Evolutionary conservation across 2,888 invertebrate species (phyloP).

Genomic region (Melolontha melolontha): DNA sequence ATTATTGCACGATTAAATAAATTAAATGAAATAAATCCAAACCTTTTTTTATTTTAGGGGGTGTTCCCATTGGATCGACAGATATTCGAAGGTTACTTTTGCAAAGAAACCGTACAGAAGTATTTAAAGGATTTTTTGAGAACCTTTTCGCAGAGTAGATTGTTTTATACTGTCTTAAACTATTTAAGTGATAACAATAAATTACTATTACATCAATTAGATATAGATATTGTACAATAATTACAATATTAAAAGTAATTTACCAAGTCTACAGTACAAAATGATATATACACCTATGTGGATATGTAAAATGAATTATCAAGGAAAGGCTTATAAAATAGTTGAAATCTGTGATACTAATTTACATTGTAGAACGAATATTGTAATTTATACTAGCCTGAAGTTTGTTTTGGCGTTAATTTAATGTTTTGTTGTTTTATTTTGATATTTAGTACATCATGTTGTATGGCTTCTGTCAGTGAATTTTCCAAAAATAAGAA

Average conservation of each 20-base stretch:
- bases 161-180: slow-evolving; percentile 28
- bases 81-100: slow-evolving; percentile 34
- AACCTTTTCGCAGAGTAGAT: slow-evolving; percentile 31
- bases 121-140: slow-evolving; percentile 30
- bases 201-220: slow-evolving; percentile 25
- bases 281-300: slow-evolving; percentile 4
- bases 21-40: too few species aligned
- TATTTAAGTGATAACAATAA: slow-evolving; percentile 33
- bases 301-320: neutral
- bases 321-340: neutral
- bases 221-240: slow-evolving; percentile 28
- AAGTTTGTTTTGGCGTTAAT: neutral
- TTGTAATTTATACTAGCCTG: neutral
- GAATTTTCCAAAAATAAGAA: too few species aligned
- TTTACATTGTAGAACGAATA: neutral
- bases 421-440: neutral
- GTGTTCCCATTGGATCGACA: slow-evolving; percentile 21
- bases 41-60: slow-evolving; percentile 1
- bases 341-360: slow-evolving; percentile 29
- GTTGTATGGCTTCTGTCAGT: neutral
- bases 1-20: too few species aligned
- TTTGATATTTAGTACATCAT: neutral
- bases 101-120: slow-evolving; percentile 21
- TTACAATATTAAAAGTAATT: slow-evolving; percentile 9
- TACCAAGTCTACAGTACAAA: slow-evolving; percentile 33